These are phyloP conservation scores for Campoletis sonorensis DNA, from an alignment of 1,140 invertebrate genomes.

Conservation along the genomic window DNA sequence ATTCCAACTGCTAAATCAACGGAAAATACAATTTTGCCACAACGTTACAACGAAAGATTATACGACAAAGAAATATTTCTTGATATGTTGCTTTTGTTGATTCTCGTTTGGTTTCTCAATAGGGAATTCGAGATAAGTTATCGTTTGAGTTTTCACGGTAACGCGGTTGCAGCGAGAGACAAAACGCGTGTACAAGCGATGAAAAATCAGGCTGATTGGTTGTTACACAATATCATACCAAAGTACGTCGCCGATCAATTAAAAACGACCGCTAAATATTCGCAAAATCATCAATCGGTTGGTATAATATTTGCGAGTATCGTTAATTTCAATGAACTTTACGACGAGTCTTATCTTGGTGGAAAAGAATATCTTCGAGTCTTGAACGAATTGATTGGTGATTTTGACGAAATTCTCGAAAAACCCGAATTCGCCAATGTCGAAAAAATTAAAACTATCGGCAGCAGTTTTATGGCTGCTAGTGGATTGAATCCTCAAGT, in stretches of 20 bases:
- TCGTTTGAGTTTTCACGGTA: slow-evolving; percentile 94
- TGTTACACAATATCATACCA: slow-evolving; percentile 97
- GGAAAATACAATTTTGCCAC: slow-evolving; percentile 18
- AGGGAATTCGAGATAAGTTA: slow-evolving; percentile 97
- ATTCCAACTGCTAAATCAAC: background rate
- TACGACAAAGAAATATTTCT: slow-evolving; percentile 88
- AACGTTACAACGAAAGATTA: slow-evolving; percentile 71
- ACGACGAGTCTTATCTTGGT: slow-evolving; percentile 95
- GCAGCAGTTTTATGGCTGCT: slow-evolving; percentile 98
- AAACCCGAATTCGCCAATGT: slow-evolving; percentile 90
- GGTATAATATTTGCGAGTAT: slow-evolving; percentile 97
- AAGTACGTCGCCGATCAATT: slow-evolving; percentile 94
- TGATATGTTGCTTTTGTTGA: slow-evolving; percentile 86
- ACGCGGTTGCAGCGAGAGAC: slow-evolving; percentile 91
- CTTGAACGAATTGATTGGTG: slow-evolving; percentile 95
- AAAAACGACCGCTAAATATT: slow-evolving; percentile 96
- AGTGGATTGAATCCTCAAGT: slow-evolving; percentile 91
- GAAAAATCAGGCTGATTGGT: slow-evolving; percentile 97
- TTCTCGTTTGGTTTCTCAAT: slow-evolving; percentile 94
- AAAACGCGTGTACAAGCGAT: slow-evolving; percentile 89
- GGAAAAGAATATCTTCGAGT: slow-evolving; percentile 95
- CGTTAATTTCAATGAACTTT: slow-evolving; percentile 97
- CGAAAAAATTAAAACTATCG: slow-evolving; percentile 99
- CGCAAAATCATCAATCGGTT: slow-evolving; percentile 94
- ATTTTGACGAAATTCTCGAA: slow-evolving; percentile 95